Conservation (phyloP, 2,888 invertebrate genomes). For the Idaea biselata region DNA sequence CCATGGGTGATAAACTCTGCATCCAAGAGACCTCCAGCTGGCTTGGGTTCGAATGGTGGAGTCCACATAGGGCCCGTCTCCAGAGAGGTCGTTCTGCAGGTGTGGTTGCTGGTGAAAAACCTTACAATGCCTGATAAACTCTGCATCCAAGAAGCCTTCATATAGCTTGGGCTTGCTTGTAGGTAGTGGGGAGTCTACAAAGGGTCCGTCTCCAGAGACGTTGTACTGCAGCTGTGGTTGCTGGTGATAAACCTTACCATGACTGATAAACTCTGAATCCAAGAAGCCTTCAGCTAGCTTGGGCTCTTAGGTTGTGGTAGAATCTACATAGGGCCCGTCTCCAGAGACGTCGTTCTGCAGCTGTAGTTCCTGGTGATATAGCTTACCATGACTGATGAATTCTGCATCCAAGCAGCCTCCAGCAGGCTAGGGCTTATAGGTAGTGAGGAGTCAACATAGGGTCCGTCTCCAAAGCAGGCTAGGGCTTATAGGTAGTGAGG, state of each 20-base stretch:
- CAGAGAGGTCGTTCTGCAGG: conserved; percentile 87
- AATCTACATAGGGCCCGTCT: conserved; percentile 87
- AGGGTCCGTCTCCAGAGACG: conserved; percentile 85
- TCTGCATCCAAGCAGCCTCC: conserved; percentile 83
- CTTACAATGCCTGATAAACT: conserved; percentile 83
- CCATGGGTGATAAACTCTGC: conserved; percentile 83
- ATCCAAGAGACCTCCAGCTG: conserved; percentile 83
- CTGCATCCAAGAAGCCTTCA: conserved; percentile 83
- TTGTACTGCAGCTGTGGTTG: conserved; percentile 87
- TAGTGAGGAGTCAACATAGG: conserved; percentile 91
- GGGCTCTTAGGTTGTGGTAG: conserved; percentile 92
- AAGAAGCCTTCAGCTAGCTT: conserved; percentile 85
- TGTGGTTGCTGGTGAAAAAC: conserved; percentile 48
- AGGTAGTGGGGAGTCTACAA: conserved; percentile 92
- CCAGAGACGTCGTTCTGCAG: conserved; percentile 89
- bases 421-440: conserved; percentile 92
- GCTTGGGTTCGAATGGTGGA: conserved; percentile 93
- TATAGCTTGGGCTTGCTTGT: conserved; percentile 92
- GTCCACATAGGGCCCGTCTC: conserved; percentile 87
- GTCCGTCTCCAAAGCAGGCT: conserved; percentile 83
- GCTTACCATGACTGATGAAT: conserved; percentile 82
- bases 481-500: conserved; percentile 93
- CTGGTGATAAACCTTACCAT: conserved; percentile 69
- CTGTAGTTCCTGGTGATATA: conserved; percentile 64
- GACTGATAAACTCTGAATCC: conserved; percentile 83